Evolutionary conservation across 2,113 vertebrate species (phyloP), one percentile per base, ranked within the genome.

Genomic region (Sylvicapra grimmia): DNA sequence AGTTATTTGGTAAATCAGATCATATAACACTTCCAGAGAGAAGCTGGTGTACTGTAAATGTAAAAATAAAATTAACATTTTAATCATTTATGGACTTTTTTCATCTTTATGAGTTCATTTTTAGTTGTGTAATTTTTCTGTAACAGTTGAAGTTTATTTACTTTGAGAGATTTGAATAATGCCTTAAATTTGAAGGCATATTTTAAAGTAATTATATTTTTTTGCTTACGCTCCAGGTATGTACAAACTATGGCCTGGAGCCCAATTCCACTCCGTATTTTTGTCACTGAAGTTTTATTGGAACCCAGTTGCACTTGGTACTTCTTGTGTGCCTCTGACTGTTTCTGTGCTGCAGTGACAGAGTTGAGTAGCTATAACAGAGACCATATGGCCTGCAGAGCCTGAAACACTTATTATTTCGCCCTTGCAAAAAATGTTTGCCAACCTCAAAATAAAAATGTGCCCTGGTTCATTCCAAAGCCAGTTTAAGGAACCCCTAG

Each of bases 1-100:
- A 97, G 93, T 97, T 44, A 98, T 98, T 98, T 95, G 54, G 89
- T 93, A 97, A 97, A 97, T 98, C 97, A 98, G 53, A 88, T 96
- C 79, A 75, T 58, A 63, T 92, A 93, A 97, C 54, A 89, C 54
- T 97, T 97, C 44, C 63, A 90, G 87, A 93, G 93, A 95, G 80
- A 97, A 89, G 63, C 68, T 96, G 36, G 13, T 90, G 10, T 83
- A 72, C 53, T 72, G 11, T 97, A 96, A 93, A 96, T 94, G 86
- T 89, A 90, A 90, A 90, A 90, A 88, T 77, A 44, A 77, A 79
- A 31, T 89, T 44, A 87, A 56, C 59, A 79, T 56, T 86, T 95
- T 94, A 53, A 59, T 95, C 90, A 82, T 92, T 97, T 89, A 27
- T 84, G 33, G 11, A 40, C 15, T 68, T 80, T 33, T 63, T 97